Evolutionary conservation across 2,888 invertebrate species (phyloP), one percentile per base, ranked within the genome.

Genomic region (Apodemia zela): DNA sequence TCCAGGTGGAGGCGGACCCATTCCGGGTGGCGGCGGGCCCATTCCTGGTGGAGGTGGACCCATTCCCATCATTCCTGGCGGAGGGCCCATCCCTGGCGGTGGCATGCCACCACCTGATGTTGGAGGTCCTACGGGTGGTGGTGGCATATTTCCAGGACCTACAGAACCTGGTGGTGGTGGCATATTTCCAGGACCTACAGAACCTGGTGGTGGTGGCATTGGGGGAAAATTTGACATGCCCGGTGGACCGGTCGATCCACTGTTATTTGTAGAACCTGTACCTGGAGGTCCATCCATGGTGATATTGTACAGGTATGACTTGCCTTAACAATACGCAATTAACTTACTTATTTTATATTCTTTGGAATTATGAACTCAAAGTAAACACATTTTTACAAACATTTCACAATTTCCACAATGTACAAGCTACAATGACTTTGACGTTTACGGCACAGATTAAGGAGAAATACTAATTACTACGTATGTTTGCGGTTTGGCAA

Each of bases 201-300:
- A 66, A 15, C 73, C 75, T 59, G 77, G 73, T 7, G 79, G 73
- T 18, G 79, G 76, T 5, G 75, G 73, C 73, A 78, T 77, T 38
- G 75, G 73, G 11, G 77, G 74, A 70, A 75, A 75, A 62, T 65
- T 72, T 45, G 76, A 69, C 73, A 77, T 75, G 35, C 76, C 74
- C 60, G 79, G 75, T 15, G 80, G 76, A 29, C 72, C 75, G 64
- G 86, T 80, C 25, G 81, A 68, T 61, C 81, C 85, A 73, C 78
- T 81, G 67, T 79, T 85, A 67, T 76, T 81, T 6, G 80, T 74
- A 51, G 87, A 80, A 65, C 68, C 70, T n/a, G 84, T 85, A 33
- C 89, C 90, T 54, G 90, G 87, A 61, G 89, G 89, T 67, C 87
- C 89, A 29, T 90, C 89, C 89, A 89, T 89, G 60, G 66, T 75